Percentiles rank a stretch among this genome's conserved stretches.
These are phyloP conservation scores for Halichoeres trimaculatus DNA, from an alignment of 2,113 vertebrate species.

Conservation along the genomic window DNA sequence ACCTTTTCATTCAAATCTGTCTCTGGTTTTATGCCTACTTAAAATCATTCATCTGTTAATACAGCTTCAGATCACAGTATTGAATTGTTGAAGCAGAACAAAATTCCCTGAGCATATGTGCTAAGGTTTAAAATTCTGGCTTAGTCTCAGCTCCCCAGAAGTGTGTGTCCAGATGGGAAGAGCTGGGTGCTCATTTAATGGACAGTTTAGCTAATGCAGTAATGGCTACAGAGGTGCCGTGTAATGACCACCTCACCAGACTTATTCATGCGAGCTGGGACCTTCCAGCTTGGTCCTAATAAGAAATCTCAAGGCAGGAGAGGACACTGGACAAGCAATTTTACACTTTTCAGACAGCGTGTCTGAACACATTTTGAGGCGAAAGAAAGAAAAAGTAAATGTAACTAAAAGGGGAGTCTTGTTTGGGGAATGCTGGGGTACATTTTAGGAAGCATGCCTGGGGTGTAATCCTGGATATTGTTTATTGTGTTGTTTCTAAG, in stretches of 20 bases:
- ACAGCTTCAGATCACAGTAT: not conserved
- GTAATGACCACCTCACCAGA: slow-evolving; percentile 68
- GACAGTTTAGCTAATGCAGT: slow-evolving; percentile 81
- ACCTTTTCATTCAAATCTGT: not conserved
- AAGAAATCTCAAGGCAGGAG: slow-evolving; percentile 59
- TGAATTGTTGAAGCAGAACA: slow-evolving; percentile 9
- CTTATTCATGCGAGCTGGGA: slow-evolving; percentile 69
- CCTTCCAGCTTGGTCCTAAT: slow-evolving; percentile 57
- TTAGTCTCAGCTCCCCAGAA: slow-evolving; percentile 37
- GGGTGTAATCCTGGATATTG: not conserved
- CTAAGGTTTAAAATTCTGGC: slow-evolving; percentile 13
- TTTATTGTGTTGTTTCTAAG: no score
- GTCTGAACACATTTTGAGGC: slow-evolving; percentile 1
- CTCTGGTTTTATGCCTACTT: not conserved
- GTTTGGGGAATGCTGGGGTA: slow-evolving; percentile 28
- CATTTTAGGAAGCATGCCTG: not conserved
- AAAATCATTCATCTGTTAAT: not conserved
- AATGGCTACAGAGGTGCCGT: slow-evolving; percentile 62
- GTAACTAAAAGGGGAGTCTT: slow-evolving; percentile 1
- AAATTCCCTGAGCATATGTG: slow-evolving; percentile 7
- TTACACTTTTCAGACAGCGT: slow-evolving; percentile 50
- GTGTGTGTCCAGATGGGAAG: slow-evolving; percentile 62
- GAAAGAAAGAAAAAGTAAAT: slow-evolving; percentile 9
- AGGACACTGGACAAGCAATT: slow-evolving; percentile 56
- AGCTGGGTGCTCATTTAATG: slow-evolving; percentile 76